Evolutionary conservation across 1,140 invertebrate species (phyloP), one percentile per base, ranked within the genome.

Genomic region (Amyelois transitella): DNA sequence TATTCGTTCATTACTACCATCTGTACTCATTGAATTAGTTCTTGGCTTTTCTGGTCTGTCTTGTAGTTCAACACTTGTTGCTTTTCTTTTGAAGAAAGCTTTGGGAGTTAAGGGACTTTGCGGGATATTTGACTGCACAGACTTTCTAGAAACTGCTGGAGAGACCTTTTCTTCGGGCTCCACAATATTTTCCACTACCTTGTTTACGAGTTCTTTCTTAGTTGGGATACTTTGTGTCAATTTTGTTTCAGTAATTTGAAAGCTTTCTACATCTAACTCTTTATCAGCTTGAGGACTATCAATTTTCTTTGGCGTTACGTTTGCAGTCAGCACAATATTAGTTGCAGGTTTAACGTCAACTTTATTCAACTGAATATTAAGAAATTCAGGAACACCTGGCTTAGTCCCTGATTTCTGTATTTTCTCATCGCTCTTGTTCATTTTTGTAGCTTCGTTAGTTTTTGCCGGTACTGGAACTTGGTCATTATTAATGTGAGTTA

Each of bases 361-460:
- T 65, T 90, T 91, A 58, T 94, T 93, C 47, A 94, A 69, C 71
- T 93, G 92, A 48, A 93, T 92, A 62, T 93, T 91, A 62, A 94
- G 82, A 71, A 94, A 94, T 78, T 94, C 93, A 1, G 92, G 92
- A n/a, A 93, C 88, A 21, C 77, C 72, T 8, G 75, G 47, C 53
- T 81, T 77, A 7, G 48, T 58, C 17, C 65, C 74, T 17, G 72
- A 49, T 64, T 83, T 85, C 28, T 79, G 73, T 55, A 77, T 51
- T 64, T 86, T 88, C 55, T 89, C 88, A 47, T 87, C 83, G 56
- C 68, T 80, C 64, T 88, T 88, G 32, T 70, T 69, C 8, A 67
- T 64, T 74, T 83, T 89, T 20, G 70, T 47, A 51, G 51, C 50
- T 47, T 84, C 81, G 20, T 52, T 20, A 21, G 22, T 62, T 60